Evolutionary conservation across 2,797 vertebrate genomes (phyloP).

Genomic region (Thunnus albacares): DNA sequence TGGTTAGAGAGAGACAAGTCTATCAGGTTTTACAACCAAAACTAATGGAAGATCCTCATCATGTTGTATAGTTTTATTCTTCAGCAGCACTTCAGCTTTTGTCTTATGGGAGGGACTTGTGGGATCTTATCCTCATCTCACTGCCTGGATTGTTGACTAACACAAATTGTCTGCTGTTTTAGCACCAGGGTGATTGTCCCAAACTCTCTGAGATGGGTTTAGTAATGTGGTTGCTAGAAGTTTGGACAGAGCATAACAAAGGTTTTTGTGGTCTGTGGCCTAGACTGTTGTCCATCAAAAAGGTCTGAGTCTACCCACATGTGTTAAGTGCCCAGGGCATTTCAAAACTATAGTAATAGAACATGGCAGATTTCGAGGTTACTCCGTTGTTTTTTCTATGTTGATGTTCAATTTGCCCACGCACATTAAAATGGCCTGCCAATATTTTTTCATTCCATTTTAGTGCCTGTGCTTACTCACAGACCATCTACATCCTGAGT

Average conservation of each 20-base stretch:
- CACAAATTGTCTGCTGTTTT: background rate
- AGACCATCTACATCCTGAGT: slow-evolving; percentile 34
- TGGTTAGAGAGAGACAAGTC: slow-evolving; percentile 17
- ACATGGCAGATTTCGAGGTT: background rate
- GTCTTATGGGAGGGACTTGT: background rate
- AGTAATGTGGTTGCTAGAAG: background rate
- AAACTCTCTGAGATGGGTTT: background rate
- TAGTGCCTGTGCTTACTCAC: slow-evolving; percentile 19
- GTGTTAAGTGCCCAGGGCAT: background rate
- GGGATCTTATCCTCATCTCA: slow-evolving; percentile 1
- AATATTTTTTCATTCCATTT: slow-evolving; percentile 6
- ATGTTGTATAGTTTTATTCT: background rate
- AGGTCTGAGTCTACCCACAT: background rate
- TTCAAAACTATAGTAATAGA: background rate
- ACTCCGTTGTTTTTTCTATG: slow-evolving; percentile 3
- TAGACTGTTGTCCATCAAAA: no score
- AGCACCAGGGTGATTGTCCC: background rate
- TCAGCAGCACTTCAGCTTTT: background rate
- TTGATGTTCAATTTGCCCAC: background rate
- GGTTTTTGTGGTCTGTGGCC: background rate
- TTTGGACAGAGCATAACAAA: background rate
- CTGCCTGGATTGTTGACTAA: background rate
- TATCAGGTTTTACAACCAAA: slow-evolving; percentile 33
- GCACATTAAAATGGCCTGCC: slow-evolving; percentile 18
- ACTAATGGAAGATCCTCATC: slow-evolving; percentile 18